phyloP scores from a whole-genome alignment of 2,888 invertebrate species.

The Ypsolopha scabrella region DNA sequence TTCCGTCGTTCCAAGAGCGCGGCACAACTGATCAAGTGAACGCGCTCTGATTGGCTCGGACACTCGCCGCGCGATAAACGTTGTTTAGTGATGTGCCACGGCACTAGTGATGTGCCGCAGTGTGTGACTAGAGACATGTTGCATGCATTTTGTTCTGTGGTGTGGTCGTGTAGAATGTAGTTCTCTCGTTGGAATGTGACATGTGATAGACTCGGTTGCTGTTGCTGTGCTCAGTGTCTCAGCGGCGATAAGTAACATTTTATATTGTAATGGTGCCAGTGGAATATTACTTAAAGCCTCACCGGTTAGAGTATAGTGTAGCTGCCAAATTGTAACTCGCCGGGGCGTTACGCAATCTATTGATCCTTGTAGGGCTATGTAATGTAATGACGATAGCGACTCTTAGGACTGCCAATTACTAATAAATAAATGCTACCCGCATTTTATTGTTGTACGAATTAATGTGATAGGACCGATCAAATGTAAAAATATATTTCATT shows the following conservation, averaged over 20 bases:
- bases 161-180: constrained; percentile 1
- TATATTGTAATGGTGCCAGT: not conserved
- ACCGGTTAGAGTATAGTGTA: constrained; percentile 2
- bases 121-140: not conserved
- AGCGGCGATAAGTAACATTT: not conserved
- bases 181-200: not conserved
- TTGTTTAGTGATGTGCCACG: not conserved
- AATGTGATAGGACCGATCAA: constrained; percentile 52
- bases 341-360: not conserved
- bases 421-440: constrained; percentile 44
- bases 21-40: constrained; percentile 66
- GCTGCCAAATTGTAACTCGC: constrained; percentile 4
- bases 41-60: not conserved
- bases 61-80: not conserved
- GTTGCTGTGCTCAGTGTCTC: not conserved
- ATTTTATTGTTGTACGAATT: constrained; percentile 53
- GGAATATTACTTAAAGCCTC: not conserved
- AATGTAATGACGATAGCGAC: constrained; percentile 29
- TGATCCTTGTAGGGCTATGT: constrained; percentile 14
- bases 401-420: constrained; percentile 59
- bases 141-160: not conserved
- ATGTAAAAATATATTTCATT: constrained; percentile 38
- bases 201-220: not conserved
- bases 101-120: not conserved
- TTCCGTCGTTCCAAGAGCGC: constrained; percentile 70